Evolutionary conservation across 2,888 invertebrate species (phyloP).

Genomic region (Oxycera nigricornis): DNA sequence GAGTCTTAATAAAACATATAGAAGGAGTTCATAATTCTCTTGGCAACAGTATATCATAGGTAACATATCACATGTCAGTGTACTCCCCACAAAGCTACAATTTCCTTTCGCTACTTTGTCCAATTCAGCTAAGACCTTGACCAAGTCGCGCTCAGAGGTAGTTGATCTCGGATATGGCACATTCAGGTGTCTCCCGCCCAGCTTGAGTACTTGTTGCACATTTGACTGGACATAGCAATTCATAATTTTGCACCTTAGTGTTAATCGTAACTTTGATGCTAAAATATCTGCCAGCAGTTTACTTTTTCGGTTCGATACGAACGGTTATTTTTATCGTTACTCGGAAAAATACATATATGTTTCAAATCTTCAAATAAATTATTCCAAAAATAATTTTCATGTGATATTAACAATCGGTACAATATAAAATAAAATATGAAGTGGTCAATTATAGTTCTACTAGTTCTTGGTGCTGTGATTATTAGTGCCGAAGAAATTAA

Average conservation of each 20-base stretch:
- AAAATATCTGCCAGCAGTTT: constrained; percentile 3
- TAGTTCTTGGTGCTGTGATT: background rate
- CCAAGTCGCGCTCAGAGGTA: constrained; percentile 25
- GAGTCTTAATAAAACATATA: too few species aligned
- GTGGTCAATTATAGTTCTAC: background rate
- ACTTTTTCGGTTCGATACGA: constrained; percentile 6
- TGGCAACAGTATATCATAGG: too few species aligned
- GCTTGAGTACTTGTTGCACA: background rate
- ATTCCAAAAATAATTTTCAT: background rate
- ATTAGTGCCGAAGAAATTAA: background rate
- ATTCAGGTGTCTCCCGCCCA: background rate
- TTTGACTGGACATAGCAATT: background rate
- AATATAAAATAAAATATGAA: background rate
- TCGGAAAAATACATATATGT: background rate
- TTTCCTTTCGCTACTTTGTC: constrained; percentile 23
- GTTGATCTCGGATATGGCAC: constrained; percentile 28
- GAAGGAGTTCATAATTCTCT: too few species aligned
- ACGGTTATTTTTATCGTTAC: background rate
- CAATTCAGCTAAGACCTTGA: constrained; percentile 6
- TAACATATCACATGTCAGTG: too few species aligned
- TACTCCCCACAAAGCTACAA: too few species aligned
- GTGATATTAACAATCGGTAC: background rate
- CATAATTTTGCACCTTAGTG: background rate
- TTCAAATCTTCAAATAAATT: background rate
- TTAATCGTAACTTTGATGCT: background rate